Base-by-base conservation (phyloP, 1,140 invertebrate genomes). In the Heliconius hermathena region DNA sequence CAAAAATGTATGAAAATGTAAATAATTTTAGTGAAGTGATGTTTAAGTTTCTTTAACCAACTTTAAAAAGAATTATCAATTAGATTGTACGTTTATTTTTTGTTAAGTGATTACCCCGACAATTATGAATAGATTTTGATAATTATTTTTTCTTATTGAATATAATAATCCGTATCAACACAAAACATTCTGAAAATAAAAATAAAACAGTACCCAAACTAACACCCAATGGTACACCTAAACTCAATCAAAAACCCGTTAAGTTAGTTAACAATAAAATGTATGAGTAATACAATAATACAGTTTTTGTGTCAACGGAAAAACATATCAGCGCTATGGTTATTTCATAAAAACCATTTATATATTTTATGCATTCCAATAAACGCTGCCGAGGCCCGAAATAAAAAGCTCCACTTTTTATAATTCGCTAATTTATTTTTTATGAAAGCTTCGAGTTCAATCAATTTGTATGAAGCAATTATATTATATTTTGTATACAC, bases 391-490 rank as follows among this genome's bases (percentile, higher is more conserved):
- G 57, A 46, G 38, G 38, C 60, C 33, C 20, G 29, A 76, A 76
- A 76, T 70, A 76, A 46, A 76, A 75, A 75, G 54, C 33, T 66
- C 36, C 54, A 76, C 74, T 76, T 76, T 76, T 70, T 76, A 76
- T 76, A 41, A 76, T 46, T n/a, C 13, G 54, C n/a, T 54, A 60
- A 77, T 77, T 73, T 73, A 76, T 72, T 79, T 54, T 79, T 71
- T 36, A 57, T 79, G 60, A 66, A 66, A 29, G 60, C 60, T 26
- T 66, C 60, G 60, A 66, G 60, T 66, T 66, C 60, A 66, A 66
- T 66, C 60, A 66, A 66, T 66, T 66, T 29, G 26, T 29, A 16
- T 66, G 26, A 66, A 66, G 60, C 60, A 26, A 66, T 66, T 66
- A 66, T 29, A 66, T 66, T 66, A 66, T 29, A 66, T 66, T 66